A percentile compares a stretch with the other conserved stretches of the same genome.
phyloP scores from a whole-genome alignment of 2,113 vertebrate genomes.

The Peromyscus leucopus region DNA sequence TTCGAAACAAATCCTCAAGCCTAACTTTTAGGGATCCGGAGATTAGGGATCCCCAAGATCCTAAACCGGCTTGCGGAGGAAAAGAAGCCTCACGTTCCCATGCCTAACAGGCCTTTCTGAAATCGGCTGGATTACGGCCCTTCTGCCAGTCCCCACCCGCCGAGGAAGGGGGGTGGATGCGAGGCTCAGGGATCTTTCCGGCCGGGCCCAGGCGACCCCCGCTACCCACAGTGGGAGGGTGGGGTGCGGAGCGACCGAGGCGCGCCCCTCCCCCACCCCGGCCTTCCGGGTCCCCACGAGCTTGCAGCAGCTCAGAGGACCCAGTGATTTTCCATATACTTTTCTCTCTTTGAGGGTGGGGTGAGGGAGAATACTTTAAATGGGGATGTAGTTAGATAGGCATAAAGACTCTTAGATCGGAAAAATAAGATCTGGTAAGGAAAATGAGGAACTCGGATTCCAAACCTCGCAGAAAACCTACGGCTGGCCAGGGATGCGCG shows the following conservation, averaged over 20 bases:
- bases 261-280: neutral
- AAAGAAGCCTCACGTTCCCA: neutral
- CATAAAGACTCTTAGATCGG: neutral
- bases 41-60: neutral
- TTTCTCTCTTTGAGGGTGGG: neutral
- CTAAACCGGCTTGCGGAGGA: neutral
- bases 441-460: neutral
- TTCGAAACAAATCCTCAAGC: neutral
- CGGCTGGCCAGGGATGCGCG: neutral
- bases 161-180: neutral
- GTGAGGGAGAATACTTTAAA: neutral
- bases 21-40: neutral
- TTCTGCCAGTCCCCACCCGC: conserved; percentile 84
- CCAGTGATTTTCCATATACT: neutral
- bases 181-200: neutral
- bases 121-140: conserved; percentile 84
- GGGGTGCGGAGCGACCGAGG: too few relatives aligned
- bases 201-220: neutral
- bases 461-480: neutral
- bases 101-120: neutral
- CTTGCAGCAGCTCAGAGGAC: neutral
- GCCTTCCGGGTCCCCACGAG: neutral
- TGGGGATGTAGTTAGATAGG: neutral
- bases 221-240: too few relatives aligned
- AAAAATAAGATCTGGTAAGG: neutral